Conservation (phyloP, 2,113 vertebrate genomes). For the Peromyscus californicus region DNA sequence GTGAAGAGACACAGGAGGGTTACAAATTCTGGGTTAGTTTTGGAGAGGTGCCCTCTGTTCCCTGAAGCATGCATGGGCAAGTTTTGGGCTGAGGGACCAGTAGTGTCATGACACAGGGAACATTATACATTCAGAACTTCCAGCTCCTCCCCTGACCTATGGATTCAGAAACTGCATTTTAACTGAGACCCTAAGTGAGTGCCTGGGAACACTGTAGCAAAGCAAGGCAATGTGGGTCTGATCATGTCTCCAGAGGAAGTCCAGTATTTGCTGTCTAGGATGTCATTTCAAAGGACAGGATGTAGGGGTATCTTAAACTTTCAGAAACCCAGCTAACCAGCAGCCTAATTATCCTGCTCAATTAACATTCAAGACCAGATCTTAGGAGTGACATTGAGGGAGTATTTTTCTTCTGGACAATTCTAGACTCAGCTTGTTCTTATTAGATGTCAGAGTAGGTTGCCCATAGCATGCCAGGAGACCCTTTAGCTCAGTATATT, state of each 20-base stretch:
- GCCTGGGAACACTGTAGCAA: background rate
- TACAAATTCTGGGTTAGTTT: conserved; percentile 51
- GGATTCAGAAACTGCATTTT: background rate
- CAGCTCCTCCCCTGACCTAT: background rate
- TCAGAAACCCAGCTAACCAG: background rate
- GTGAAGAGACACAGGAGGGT: background rate
- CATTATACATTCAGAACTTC: background rate
- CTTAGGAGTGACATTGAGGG: background rate
- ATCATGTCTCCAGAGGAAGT: background rate
- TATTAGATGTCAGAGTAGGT: background rate
- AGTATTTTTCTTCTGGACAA: background rate
- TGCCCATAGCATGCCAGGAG: background rate
- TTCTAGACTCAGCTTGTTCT: background rate
- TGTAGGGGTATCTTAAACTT: background rate
- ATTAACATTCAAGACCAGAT: background rate
- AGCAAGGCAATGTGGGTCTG: background rate
- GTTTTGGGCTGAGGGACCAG: background rate
- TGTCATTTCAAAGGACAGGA: background rate
- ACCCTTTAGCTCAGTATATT: background rate
- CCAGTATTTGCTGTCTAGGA: background rate
- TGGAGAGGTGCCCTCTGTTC: background rate
- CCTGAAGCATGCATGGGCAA: background rate
- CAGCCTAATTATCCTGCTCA: background rate
- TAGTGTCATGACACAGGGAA: background rate
- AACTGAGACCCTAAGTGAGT: background rate